Evolutionary conservation across 1,140 invertebrate genomes (phyloP), one percentile per base, ranked within the genome.

Genomic region (Drosophila setifemur): DNA sequence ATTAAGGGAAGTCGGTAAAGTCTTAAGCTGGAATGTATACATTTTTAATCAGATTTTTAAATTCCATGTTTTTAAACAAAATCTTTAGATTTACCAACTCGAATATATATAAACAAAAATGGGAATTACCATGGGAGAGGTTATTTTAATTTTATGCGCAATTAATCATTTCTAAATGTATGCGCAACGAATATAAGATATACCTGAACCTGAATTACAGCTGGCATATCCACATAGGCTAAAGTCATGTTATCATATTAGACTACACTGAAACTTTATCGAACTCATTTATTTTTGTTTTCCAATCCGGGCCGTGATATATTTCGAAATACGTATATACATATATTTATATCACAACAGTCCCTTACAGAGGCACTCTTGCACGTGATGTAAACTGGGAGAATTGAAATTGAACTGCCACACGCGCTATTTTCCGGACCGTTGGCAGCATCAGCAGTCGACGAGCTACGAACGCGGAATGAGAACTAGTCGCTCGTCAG

Each of bases 131-230:
- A 12, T 12, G n/a, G 5, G 12, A 37, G 33, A 14, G 33, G 33
- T 37, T 14, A 37, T 8, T 14, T 16, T n/a, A 33, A 33, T 43
- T 33, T 16, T 26, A 23, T 14, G 19, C 9, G 16, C 19, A 11
- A 16, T 40, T 18, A 63, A 49, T 29, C 35, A 23, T 29, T 63
- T n/a, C n/a, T 1, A 33, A 4, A 26, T 35, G 28, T 44, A 68
- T 37, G 42, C 9, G n/a, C n/a, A 37, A 14, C 33, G 14, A 3
- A 16, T 18, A 14, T 16, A 53, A 26, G 11, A 44, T 60, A 52
- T 92, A 93, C 92, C 92, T 93, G 92, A 78, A 92, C 92, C 91
- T 93, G 92, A 82, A 93, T 93, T 81, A 93, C 92, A 83, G 92
- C 92, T 68, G 92, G 92, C 86, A 93, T 91, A 83, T 93, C 92